Base-by-base conservation (phyloP, 2,113 vertebrate genomes). In the Spea bombifrons region DNA sequence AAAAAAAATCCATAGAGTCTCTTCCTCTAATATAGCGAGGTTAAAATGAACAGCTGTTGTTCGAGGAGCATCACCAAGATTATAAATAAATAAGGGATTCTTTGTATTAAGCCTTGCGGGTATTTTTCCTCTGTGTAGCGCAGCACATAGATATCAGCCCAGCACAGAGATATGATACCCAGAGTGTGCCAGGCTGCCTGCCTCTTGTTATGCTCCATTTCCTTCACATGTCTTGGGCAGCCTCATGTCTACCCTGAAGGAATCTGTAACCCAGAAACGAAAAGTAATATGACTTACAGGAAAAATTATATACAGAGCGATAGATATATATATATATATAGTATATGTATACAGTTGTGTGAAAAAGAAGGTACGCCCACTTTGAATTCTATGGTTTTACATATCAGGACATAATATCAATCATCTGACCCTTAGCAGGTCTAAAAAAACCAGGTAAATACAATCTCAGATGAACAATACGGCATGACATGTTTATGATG, bases 201-300 rank as follows among this genome's bases (percentile, higher is more conserved):
- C 76, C 76, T 78, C 57, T 53, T 78, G 43, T 71, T 78, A 72
- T 71, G 76, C 76, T 78, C 76, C 76, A 78, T 78, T 78, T 78
- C 76, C 76, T 77, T 78, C 76, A 78, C 68, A 78, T 78, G 69
- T 78, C 61, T 71, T 47, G 49, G 76, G 65, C 71, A 63, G 8
- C 71, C 76, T 72, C 59, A 78, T 72, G 47, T 7, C 49, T 61
- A 78, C 76, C 76, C 76, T 78, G 69, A 71, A 78, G 76, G 69
- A 52, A 78, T 72, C 69, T 65, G 76, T 78, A 78, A 78, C 76
- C 76, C 69, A 72, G 76, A 78, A 78, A 78, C 48, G 69, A 71
- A 15, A 43, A 66, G 8, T 9, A 48, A 59, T 76, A 59, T 4
- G 55, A 59, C 9, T 59, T 59, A 59, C 15, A 59, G 55, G 10